Percentiles rank a stretch among this genome's conserved stretches.
Evolutionary conservation across 2,888 invertebrate genomes (phyloP).

Genomic region (Pyralis farinalis): DNA sequence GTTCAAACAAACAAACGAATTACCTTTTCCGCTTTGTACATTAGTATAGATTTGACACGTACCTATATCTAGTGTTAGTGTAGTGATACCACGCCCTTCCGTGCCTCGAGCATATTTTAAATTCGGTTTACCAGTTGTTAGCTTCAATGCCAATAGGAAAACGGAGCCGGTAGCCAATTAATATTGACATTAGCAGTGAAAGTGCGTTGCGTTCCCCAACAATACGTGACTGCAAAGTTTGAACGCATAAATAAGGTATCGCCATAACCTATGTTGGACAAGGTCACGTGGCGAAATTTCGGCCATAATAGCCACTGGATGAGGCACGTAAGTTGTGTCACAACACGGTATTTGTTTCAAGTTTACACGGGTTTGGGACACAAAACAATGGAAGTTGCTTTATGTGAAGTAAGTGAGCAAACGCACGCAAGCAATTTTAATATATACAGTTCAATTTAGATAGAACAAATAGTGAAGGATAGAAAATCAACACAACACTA

Average conservation of each 20-base stretch:
- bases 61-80: too few relatives aligned
- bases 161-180: too few relatives aligned
- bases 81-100: too few relatives aligned
- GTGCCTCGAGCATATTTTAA: too few relatives aligned
- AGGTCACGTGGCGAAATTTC: slow-evolving; percentile 47
- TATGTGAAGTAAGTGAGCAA: too few relatives aligned
- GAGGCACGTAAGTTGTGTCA: slow-evolving; percentile 19
- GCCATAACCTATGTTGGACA: slow-evolving; percentile 40
- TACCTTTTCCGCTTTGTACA: too few relatives aligned
- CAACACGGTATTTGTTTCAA: slow-evolving; percentile 6
- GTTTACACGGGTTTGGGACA: slow-evolving; percentile 1
- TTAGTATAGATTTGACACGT: too few relatives aligned
- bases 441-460: too few relatives aligned
- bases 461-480: too few relatives aligned
- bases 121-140: slow-evolving; percentile 1
- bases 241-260: slow-evolving; percentile 38
- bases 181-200: slow-evolving; percentile 46
- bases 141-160: slow-evolving; percentile 30
- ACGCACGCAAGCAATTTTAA: too few relatives aligned
- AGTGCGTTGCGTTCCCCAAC: slow-evolving; percentile 40
- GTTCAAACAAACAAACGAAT: too few relatives aligned
- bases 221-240: slow-evolving; percentile 49
- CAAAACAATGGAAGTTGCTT: slow-evolving; percentile 4
- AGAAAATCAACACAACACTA: too few relatives aligned
- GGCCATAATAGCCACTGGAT: slow-evolving; percentile 31